Conservation (phyloP, 2,113 vertebrate species). For the Dryoscopus gambensis region DNA sequence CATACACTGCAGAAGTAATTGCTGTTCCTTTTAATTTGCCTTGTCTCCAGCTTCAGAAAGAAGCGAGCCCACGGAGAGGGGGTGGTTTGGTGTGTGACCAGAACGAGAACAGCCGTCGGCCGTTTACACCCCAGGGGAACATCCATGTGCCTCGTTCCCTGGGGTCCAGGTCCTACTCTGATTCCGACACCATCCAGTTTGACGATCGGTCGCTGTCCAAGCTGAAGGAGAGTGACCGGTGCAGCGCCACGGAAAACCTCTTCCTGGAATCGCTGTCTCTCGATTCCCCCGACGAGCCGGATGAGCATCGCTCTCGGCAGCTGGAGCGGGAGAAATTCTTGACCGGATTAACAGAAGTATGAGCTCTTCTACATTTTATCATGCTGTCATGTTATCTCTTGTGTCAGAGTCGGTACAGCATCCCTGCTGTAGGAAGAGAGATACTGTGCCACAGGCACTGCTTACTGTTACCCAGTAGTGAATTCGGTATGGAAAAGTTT, state of each 20-base stretch:
- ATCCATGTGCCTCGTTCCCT: slow-evolving; percentile 28
- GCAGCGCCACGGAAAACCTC: slow-evolving; percentile 81
- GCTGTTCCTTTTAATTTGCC: neutral
- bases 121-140: slow-evolving; percentile 73
- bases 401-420: neutral
- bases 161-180: slow-evolving; percentile 76
- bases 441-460: neutral
- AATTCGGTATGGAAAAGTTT: neutral
- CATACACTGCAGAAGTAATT: neutral
- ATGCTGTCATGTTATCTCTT: neutral
- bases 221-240: slow-evolving; percentile 76
- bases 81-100: slow-evolving; percentile 66
- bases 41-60: slow-evolving; percentile 80
- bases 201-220: slow-evolving; percentile 75
- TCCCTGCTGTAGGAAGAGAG: neutral
- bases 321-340: slow-evolving; percentile 83
- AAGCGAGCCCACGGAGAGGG: slow-evolving; percentile 67
- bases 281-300: slow-evolving; percentile 77
- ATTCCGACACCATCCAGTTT: slow-evolving; percentile 77
- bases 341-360: slow-evolving; percentile 80
- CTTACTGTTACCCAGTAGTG: neutral
- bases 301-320: slow-evolving; percentile 72
- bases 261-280: slow-evolving; percentile 88
- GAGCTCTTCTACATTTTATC: neutral
- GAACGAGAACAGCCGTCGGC: slow-evolving; percentile 63